Percentiles rank a stretch among this genome's conserved stretches.
phyloP scores from a whole-genome alignment of 2,797 vertebrate species.

The Threskiornis aethiopicus region DNA sequence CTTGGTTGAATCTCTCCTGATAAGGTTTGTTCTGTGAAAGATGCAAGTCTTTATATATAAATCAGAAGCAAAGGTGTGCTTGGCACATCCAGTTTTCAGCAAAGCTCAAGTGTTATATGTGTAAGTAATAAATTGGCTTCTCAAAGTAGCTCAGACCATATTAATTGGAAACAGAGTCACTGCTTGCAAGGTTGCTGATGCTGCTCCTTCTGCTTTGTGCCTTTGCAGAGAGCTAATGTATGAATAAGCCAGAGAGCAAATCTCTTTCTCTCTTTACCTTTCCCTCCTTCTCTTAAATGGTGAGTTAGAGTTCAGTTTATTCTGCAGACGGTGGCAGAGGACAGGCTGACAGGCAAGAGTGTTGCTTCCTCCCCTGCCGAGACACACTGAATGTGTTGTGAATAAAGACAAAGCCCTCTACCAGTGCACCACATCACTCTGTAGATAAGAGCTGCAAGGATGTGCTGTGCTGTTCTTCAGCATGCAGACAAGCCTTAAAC shows the following conservation, averaged over 20 bases:
- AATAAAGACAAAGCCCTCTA: constrained; percentile 78
- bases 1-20: constrained; percentile 65
- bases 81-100: constrained; percentile 65
- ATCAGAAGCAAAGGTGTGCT: constrained; percentile 63
- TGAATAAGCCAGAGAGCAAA: constrained; percentile 60
- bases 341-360: constrained; percentile 68
- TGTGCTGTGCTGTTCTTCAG: constrained; percentile 58
- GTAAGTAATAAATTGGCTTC: constrained; percentile 67
- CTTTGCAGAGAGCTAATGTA: constrained; percentile 66
- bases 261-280: constrained; percentile 32
- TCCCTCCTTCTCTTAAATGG: constrained; percentile 19
- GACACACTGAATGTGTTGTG: constrained; percentile 74
- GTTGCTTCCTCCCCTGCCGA: constrained; percentile 67
- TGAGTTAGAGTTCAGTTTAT: constrained; percentile 67
- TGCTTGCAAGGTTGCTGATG: constrained; percentile 69
- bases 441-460: constrained; percentile 67
- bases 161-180: constrained; percentile 59
- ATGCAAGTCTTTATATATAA: constrained; percentile 61
- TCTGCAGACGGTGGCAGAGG: constrained; percentile 61
- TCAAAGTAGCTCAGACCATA: constrained; percentile 70
- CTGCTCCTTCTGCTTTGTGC: constrained; percentile 70
- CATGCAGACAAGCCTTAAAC: constrained; percentile 24
- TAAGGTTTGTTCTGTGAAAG: constrained; percentile 61
- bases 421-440: constrained; percentile 55
- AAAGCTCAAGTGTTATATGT: constrained; percentile 54